These are phyloP conservation scores for Eurosta solidaginis DNA, from an alignment of 1,140 invertebrate genomes.

Conservation along the genomic window DNA sequence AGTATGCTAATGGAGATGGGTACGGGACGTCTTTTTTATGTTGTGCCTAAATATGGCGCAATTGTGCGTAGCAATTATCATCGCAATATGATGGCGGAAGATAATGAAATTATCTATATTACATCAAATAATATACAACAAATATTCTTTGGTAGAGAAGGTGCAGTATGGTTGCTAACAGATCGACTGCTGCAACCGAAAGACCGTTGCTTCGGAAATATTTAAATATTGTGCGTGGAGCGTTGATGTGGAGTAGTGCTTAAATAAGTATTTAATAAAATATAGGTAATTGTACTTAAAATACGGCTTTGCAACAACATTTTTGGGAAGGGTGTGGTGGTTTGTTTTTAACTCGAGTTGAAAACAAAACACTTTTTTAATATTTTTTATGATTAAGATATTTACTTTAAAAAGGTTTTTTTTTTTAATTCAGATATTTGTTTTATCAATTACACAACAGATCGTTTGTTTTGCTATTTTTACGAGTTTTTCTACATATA, in stretches of 20 bases:
- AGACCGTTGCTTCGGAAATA: conserved; percentile 50
- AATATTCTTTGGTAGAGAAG: conserved; percentile 49
- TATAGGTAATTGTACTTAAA: too few relatives aligned
- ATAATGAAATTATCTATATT: conserved; percentile 54
- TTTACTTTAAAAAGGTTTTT: conserved; percentile 8
- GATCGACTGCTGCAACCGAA: conserved; percentile 45
- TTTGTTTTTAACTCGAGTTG: too few relatives aligned
- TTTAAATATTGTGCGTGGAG: not conserved
- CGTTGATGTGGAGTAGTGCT: not conserved
- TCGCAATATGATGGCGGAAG: conserved; percentile 47
- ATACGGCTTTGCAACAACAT: too few relatives aligned
- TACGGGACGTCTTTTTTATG: conserved; percentile 47
- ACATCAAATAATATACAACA: conserved; percentile 54
- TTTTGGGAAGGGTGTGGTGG: too few relatives aligned
- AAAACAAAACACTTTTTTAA: not conserved
- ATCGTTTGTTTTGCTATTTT: not conserved
- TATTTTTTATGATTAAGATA: not conserved
- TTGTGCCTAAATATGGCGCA: conserved; percentile 51
- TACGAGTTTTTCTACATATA: not conserved
- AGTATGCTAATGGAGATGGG: conserved; percentile 47
- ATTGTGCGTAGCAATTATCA: conserved; percentile 48
- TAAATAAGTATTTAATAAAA: too few relatives aligned
- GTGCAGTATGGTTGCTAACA: conserved; percentile 52
- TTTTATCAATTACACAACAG: conserved; percentile 25
- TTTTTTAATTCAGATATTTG: conserved; percentile 25